Conservation (phyloP, 2,888 invertebrate species). For the Tipula unca region DNA sequence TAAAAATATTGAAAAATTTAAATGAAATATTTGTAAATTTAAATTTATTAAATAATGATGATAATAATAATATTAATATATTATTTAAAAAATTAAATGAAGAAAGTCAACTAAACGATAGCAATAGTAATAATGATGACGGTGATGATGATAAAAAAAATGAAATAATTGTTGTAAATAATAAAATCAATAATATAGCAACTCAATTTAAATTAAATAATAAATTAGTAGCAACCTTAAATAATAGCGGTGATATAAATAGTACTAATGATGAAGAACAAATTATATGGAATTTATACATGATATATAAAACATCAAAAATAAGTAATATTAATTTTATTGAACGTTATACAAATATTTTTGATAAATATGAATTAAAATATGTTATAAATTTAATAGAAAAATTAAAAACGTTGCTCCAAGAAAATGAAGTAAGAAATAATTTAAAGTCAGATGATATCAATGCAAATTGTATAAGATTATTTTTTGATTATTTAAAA, state of each 20-base stretch:
- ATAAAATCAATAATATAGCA: constrained; percentile 38
- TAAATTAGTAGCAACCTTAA: constrained; percentile 24
- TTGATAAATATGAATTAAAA: constrained; percentile 38
- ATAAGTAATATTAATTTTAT: constrained; percentile 17
- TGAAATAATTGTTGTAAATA: constrained; percentile 33
- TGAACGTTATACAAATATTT: constrained; percentile 28
- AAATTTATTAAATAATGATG: constrained; percentile 4
- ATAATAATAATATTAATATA: not conserved
- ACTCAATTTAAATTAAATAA: constrained; percentile 27
- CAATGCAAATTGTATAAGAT: constrained; percentile 37
- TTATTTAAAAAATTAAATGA: constrained; percentile 1
- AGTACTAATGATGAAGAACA: constrained; percentile 27
- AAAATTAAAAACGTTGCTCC: constrained; percentile 36
- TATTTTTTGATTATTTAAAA: constrained; percentile 42
- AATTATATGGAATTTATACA: constrained; percentile 18
- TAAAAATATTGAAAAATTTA: constrained; percentile 9
- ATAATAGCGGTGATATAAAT: constrained; percentile 33
- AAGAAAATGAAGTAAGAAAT: constrained; percentile 36
- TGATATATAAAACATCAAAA: constrained; percentile 14
- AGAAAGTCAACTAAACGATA: not conserved
- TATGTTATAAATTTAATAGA: constrained; percentile 36
- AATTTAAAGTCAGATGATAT: constrained; percentile 29
- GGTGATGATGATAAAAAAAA: not conserved
- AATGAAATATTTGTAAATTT: not conserved
- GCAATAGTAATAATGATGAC: not conserved